Conservation (phyloP, 2,797 vertebrate species). For the Phyllotis vaccarum region DNA sequence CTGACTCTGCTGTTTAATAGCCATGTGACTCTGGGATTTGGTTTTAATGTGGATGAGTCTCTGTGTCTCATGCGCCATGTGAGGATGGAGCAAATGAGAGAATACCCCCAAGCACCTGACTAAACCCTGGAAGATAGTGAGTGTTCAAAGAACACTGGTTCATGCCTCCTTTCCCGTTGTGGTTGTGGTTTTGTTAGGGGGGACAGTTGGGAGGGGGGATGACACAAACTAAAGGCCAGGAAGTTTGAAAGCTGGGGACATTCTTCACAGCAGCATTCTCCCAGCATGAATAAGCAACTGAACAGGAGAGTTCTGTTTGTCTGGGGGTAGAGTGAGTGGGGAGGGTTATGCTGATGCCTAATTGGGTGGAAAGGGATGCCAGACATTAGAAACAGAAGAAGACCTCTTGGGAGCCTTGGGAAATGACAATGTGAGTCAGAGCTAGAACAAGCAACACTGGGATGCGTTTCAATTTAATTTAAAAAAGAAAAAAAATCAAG, state of each 20-base stretch:
- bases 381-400: slow-evolving; percentile 21
- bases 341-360: not conserved
- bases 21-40: not conserved
- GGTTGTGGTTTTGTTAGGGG: too few relatives aligned
- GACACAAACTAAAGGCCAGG: not conserved
- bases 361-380: not conserved
- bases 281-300: not conserved
- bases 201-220: not conserved
- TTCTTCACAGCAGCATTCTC: not conserved
- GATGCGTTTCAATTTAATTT: slow-evolving; percentile 25
- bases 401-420: not conserved
- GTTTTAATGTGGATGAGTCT: not conserved
- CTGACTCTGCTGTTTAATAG: not conserved
- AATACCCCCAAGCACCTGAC: not conserved
- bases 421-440: slow-evolving; percentile 44
- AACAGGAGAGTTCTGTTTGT: not conserved
- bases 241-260: not conserved
- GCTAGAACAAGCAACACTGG: not conserved
- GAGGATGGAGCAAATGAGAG: not conserved
- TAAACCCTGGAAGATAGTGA: not conserved
- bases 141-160: not conserved
- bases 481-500: not conserved
- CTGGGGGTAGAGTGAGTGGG: not conserved
- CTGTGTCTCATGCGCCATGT: not conserved
- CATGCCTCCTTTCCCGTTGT: not conserved